A percentile compares a stretch with the other conserved stretches of the same genome.
Conservation (phyloP, 2,113 vertebrate genomes). For the Erpornis zantholeuca region DNA sequence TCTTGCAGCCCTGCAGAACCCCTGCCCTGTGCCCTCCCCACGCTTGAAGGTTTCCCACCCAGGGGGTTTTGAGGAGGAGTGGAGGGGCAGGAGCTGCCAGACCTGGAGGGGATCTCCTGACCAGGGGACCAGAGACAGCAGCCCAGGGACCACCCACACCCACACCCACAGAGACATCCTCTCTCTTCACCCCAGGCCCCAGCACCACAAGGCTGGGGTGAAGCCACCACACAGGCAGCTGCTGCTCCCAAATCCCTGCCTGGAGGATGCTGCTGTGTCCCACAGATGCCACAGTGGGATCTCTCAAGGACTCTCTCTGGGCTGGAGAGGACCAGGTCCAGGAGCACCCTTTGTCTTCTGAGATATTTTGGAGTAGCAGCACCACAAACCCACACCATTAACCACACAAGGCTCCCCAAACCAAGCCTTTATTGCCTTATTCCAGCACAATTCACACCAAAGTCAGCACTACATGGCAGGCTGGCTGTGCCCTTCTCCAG, state of each 20-base stretch:
- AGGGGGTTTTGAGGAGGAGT: fast-evolving
- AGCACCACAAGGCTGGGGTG: not conserved
- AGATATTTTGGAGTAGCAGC: not conserved
- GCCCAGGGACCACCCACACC: not conserved
- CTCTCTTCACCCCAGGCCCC: not conserved
- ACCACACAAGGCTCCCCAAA: not conserved
- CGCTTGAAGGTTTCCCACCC: not conserved
- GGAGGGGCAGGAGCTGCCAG: not conserved
- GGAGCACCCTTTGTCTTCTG: not conserved
- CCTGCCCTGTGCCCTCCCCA: not conserved
- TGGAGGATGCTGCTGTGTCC: not conserved
- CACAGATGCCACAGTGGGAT: not conserved
- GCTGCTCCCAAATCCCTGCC: not conserved
- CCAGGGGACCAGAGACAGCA: not conserved
- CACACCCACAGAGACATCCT: not conserved
- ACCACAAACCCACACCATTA: not conserved
- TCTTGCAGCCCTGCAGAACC: not conserved
- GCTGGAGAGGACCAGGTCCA: not conserved
- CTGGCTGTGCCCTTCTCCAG: not conserved
- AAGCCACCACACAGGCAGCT: not conserved
- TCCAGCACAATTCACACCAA: not conserved
- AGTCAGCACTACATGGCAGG: not conserved
- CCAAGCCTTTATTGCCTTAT: conserved; percentile 9
- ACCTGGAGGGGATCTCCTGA: not conserved
- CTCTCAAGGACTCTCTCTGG: not conserved